Evolutionary conservation across 2,888 invertebrate genomes (phyloP).

Genomic region (Lithodes maja): DNA sequence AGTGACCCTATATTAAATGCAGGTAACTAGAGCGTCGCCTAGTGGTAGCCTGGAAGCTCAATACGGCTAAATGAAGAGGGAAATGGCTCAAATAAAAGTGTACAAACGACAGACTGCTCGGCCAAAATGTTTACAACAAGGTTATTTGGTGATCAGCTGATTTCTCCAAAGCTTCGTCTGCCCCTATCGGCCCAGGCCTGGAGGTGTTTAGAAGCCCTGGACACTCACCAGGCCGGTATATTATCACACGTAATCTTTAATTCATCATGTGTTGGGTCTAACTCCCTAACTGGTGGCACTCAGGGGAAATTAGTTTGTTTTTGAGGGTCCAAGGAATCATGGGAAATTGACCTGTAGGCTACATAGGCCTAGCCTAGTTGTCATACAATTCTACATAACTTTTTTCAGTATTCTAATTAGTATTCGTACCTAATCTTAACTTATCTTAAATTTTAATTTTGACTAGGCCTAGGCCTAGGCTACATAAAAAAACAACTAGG

Average conservation of each 20-base stretch:
- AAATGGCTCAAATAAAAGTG: conserved; percentile 14
- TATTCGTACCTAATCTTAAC: no score
- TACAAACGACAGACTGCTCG: conserved; percentile 33
- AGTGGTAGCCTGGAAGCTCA: not conserved
- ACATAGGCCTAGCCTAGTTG: no score
- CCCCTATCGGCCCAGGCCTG: not conserved
- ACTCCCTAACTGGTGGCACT: not conserved
- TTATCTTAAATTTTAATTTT: no score
- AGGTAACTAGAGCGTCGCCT: conserved; percentile 34
- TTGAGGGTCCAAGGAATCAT: no score
- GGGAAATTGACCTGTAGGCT: no score
- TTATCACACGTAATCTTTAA: conserved; percentile 76
- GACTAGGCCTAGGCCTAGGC: no score
- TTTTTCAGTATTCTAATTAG: no score
- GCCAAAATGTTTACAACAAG: conserved; percentile 40
- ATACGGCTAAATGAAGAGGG: not conserved
- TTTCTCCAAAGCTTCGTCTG: conserved; percentile 16
- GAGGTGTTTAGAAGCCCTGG: conserved; percentile 50
- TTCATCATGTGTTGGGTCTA: conserved; percentile 71
- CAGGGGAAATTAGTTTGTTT: not conserved
- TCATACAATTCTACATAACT: no score
- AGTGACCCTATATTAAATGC: conserved; percentile 64
- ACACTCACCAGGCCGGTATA: not conserved
- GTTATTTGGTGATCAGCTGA: conserved; percentile 55
- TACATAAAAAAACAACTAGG: no score